Conservation (phyloP, 2,888 invertebrate genomes). For the Apamea crenata region DNA sequence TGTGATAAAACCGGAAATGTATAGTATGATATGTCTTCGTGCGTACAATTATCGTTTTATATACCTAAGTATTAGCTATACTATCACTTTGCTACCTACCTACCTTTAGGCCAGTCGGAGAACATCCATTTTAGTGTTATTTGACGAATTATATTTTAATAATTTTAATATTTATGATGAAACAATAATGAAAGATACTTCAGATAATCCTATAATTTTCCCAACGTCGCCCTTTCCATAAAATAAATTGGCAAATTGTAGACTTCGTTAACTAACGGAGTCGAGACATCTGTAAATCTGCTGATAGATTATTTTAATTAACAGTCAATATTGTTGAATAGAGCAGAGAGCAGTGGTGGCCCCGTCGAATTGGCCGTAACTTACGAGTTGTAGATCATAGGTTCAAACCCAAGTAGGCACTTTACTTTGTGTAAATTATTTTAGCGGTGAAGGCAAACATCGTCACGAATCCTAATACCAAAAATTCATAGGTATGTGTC, state of each 20-base stretch:
- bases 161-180: slow-evolving; percentile 2
- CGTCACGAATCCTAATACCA: background rate
- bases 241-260: background rate
- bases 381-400: background rate
- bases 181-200: background rate
- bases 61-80: background rate
- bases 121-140: too few relatives aligned
- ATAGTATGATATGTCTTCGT: background rate
- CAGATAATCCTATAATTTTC: background rate
- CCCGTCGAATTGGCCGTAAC: background rate
- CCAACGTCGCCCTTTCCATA: background rate
- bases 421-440: too few relatives aligned
- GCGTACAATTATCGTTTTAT: background rate
- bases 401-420: too few relatives aligned
- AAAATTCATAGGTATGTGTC: background rate
- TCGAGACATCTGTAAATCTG: slow-evolving; percentile 1
- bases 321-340: background rate
- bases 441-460: too few relatives aligned
- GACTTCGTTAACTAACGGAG: background rate
- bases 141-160: background rate
- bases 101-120: background rate
- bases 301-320: slow-evolving; percentile 3
- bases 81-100: background rate
- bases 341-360: background rate
- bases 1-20: background rate